phyloP scores from a whole-genome alignment of 2,113 vertebrate species.

The Neolamprologus variostigma region DNA sequence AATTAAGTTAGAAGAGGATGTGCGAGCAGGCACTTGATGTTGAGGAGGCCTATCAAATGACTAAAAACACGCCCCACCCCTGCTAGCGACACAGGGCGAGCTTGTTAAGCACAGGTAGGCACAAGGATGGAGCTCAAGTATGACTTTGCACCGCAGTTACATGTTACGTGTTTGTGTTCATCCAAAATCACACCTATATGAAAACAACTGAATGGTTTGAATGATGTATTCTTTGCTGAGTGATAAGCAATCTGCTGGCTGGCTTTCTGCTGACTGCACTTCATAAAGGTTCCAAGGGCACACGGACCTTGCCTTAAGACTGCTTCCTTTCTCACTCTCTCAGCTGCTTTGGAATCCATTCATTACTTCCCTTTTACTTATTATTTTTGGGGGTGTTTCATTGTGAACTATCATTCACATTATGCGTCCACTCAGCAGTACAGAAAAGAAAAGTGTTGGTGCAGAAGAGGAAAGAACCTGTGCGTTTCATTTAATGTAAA shows the following conservation, averaged over 20 bases:
- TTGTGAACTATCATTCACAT: conserved; percentile 20
- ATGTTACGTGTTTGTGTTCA: neutral
- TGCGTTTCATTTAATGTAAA: conserved; percentile 14
- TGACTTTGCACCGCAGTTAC: neutral
- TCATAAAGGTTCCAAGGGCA: conserved; percentile 25
- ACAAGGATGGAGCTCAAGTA: neutral
- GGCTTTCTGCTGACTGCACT: neutral
- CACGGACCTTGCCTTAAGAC: conserved; percentile 11
- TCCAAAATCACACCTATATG: neutral
- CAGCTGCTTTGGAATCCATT: conserved; percentile 31
- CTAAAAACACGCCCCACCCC: neutral
- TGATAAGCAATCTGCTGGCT: neutral
- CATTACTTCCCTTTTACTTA: neutral
- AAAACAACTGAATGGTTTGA: neutral
- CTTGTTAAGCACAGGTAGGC: neutral
- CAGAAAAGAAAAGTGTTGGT: neutral
- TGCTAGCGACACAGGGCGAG: neutral
- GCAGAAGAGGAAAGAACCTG: neutral
- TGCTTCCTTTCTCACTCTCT: neutral
- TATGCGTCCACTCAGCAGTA: conserved; percentile 7
- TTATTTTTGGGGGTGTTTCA: neutral
- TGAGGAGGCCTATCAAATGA: conserved; percentile 25
- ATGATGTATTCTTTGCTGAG: neutral
- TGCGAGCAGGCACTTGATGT: conserved; percentile 30
- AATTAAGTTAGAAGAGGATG: conserved; percentile 61